phyloP scores from a whole-genome alignment of 2,113 vertebrate genomes.

The Notothenia coriiceps region DNA sequence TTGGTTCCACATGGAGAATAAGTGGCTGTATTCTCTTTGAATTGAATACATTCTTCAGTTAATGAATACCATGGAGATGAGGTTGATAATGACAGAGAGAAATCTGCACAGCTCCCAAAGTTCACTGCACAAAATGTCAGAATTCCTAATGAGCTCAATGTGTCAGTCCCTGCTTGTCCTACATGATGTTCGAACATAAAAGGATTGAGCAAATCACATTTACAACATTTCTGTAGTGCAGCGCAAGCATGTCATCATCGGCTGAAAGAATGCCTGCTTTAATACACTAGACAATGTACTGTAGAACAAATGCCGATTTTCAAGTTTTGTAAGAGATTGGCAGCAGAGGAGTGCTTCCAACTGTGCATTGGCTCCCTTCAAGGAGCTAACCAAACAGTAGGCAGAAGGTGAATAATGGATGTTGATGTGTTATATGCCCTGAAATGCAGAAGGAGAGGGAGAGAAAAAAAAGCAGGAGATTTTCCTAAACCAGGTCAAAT shows the following conservation, averaged over 20 bases:
- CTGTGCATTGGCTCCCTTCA: constrained; percentile 54
- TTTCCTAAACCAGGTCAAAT: constrained; percentile 70
- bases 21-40: constrained; percentile 46
- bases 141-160: constrained; percentile 53
- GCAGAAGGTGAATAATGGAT: constrained; percentile 80
- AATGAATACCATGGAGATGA: constrained; percentile 60
- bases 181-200: constrained; percentile 46
- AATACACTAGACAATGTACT: constrained; percentile 18
- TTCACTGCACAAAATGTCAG: constrained; percentile 75
- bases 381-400: constrained; percentile 67
- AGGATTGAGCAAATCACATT: constrained; percentile 40
- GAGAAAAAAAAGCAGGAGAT: not conserved
- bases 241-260: not conserved
- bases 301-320: constrained; percentile 20
- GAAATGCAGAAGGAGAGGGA: constrained; percentile 46
- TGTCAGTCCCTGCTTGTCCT: constrained; percentile 30
- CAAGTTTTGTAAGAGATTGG: constrained; percentile 22
- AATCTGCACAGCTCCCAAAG: constrained; percentile 48
- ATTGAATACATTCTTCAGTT: constrained; percentile 56
- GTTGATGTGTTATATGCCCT: constrained; percentile 67
- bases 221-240: constrained; percentile 7
- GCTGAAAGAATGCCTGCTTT: constrained; percentile 28
- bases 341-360: constrained; percentile 30
- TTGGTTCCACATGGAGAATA: constrained; percentile 11
- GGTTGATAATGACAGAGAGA: constrained; percentile 63